Conservation (phyloP, 2,113 vertebrate genomes). For the Centropus unirufus region DNA sequence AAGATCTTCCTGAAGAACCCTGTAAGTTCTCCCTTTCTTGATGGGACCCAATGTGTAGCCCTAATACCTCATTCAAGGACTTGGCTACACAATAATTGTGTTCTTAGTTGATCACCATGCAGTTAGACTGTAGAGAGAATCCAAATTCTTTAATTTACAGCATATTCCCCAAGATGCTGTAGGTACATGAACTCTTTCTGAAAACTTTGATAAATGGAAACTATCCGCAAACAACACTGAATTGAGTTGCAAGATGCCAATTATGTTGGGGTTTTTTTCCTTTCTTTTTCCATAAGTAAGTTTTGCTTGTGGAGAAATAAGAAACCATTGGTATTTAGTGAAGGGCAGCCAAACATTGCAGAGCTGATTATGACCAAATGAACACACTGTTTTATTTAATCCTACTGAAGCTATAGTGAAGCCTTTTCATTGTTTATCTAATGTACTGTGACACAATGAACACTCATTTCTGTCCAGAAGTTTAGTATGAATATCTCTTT, state of each 20-base stretch:
- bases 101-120: neutral
- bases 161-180: neutral
- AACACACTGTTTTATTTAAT: constrained; percentile 22
- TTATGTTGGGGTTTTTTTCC: neutral
- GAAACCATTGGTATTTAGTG: constrained; percentile 39
- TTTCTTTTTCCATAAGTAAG: constrained; percentile 31
- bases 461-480: neutral
- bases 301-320: constrained; percentile 43
- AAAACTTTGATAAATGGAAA: constrained; percentile 43
- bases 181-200: constrained; percentile 16
- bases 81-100: neutral
- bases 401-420: neutral
- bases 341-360: constrained; percentile 21
- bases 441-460: neutral
- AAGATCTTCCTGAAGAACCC: neutral
- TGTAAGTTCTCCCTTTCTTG: neutral
- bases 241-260: constrained; percentile 24
- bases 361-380: neutral
- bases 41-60: neutral
- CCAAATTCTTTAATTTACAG: neutral
- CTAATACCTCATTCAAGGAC: neutral
- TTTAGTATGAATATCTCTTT: neutral
- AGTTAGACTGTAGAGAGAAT: neutral
- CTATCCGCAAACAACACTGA: constrained; percentile 4
- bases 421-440: constrained; percentile 6